Conservation (phyloP, 2,797 vertebrate genomes). For the Anolis apletophallus region DNA sequence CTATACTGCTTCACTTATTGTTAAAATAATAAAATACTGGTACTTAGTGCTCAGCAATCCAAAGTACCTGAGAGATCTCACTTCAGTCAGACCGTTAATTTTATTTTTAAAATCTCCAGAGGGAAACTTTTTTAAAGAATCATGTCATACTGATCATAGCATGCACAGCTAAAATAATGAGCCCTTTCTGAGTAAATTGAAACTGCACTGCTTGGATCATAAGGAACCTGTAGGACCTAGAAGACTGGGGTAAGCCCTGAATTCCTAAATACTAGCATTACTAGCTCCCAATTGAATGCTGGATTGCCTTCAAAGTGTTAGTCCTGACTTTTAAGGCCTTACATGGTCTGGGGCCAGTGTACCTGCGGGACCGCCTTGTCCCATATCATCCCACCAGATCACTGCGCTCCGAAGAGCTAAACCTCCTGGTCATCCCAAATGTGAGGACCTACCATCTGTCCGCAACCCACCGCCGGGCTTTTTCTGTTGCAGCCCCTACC, state of each 20-base stretch:
- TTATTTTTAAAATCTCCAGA: slow-evolving; percentile 30
- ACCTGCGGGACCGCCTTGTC: too few relatives aligned
- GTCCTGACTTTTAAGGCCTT: too few relatives aligned
- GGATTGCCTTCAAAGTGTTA: too few relatives aligned
- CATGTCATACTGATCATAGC: slow-evolving; percentile 21
- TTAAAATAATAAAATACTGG: slow-evolving; percentile 48
- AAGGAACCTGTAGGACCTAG: slow-evolving; percentile 18
- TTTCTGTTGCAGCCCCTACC: too few relatives aligned
- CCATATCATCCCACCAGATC: too few relatives aligned
- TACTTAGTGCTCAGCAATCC: slow-evolving; percentile 25
- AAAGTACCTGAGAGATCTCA: slow-evolving; percentile 34
- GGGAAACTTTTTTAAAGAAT: slow-evolving; percentile 5
- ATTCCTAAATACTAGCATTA: slow-evolving; percentile 28
- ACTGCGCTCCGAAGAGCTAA: too few relatives aligned
- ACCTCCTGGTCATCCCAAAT: too few relatives aligned
- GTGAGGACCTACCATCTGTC: too few relatives aligned
- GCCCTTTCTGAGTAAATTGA: slow-evolving; percentile 50
- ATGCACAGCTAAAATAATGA: neutral
- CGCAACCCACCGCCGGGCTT: too few relatives aligned
- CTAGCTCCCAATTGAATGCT: too few relatives aligned
- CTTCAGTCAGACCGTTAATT: slow-evolving; percentile 55
- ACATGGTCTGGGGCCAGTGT: too few relatives aligned
- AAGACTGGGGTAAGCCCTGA: slow-evolving; percentile 16
- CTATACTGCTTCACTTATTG: slow-evolving; percentile 42
- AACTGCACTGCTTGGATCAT: slow-evolving; percentile 25